Base-by-base conservation (phyloP, 2,797 vertebrate species). In the Falco novaeseelandiae region DNA sequence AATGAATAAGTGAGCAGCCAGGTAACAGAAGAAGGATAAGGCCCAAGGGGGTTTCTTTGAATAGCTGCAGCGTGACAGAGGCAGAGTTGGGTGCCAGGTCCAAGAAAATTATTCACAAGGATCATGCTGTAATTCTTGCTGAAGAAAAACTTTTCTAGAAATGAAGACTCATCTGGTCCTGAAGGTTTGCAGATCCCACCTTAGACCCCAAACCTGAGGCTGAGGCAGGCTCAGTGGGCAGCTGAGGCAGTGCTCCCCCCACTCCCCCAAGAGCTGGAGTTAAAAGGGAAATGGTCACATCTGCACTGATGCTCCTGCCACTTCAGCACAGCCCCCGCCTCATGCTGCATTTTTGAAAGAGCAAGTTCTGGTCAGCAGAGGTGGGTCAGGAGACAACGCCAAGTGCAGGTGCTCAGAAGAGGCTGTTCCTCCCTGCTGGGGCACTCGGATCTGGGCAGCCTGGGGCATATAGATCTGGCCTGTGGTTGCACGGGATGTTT, bases 281-380 rank as follows among this genome's bases (percentile, higher is more conserved):
- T 62, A 40, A 63, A 76, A 63, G 21, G 52, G 13, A 54, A 66
- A 66, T 11, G 16, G 32, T 63, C 29, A 12, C 18, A 2, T 17
- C 15, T n/a, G 13, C 48, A 40, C n/a, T 29, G 38, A 36, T 62
- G 26, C 7, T 67, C 10, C 44, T 40, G 34, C 20, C 1, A 5
- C 66, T 70, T 74, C 1, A 3, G 18, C 0, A 0, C 27, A 54
- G 57, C 23, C 62, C 14, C 30, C 9, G 10, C 14, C 12, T 69
- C 63, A 21, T 10, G 5, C 32, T 80, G n/a, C 17, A 6, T 48
- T 80, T 89, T 48, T 36, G 12, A 46, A 83, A 72, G 26, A 52
- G 40, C 13, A 51, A 42, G 34, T 49, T 76, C 22, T 76, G 72
- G 34, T 30, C 6, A 9, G 27, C 34, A 66, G 34, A 57, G 42